These are phyloP conservation scores for Linnaemya vulpina DNA, from an alignment of 2,888 invertebrate species.

Conservation along the genomic window DNA sequence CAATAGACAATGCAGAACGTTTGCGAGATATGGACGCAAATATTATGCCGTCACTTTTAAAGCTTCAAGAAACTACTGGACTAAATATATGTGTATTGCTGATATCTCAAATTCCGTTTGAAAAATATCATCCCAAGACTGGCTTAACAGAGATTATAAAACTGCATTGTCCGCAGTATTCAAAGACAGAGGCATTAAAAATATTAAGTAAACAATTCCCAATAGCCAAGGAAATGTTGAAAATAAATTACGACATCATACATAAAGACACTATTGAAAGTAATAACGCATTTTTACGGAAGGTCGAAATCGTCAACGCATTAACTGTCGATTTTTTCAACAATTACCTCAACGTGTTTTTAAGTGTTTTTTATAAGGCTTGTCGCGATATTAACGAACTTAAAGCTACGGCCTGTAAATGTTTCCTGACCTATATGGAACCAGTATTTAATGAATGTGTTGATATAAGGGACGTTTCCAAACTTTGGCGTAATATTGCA, in stretches of 20 bases:
- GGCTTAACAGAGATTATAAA: conserved; percentile 89
- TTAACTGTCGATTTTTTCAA: conserved; percentile 85
- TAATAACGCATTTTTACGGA: too few relatives aligned
- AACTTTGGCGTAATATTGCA: conserved; percentile 91
- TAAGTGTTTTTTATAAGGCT: conserved; percentile 92
- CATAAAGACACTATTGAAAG: conserved; percentile 50
- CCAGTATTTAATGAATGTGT: conserved; percentile 89
- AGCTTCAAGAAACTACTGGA: conserved; percentile 89
- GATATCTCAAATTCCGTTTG: conserved; percentile 90
- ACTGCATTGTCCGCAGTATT: conserved; percentile 92
- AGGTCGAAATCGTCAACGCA: conserved; percentile 77
- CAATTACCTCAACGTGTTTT: conserved; percentile 91
- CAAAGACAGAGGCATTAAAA: conserved; percentile 86
- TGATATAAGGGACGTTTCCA: conserved; percentile 86
- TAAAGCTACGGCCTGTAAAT: conserved; percentile 89
- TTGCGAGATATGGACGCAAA: conserved; percentile 89
- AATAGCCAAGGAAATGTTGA: conserved; percentile 69
- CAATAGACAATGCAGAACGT: conserved; percentile 92
- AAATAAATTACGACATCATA: conserved; percentile 8
- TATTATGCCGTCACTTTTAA: conserved; percentile 88
- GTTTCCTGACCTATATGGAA: conserved; percentile 90
- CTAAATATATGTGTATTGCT: conserved; percentile 90
- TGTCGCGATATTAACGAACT: conserved; percentile 94
- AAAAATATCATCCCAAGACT: conserved; percentile 89
- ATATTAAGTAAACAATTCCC: conserved; percentile 83